Evolutionary conservation across 1,140 invertebrate genomes (phyloP), one percentile per base, ranked within the genome.

Genomic region (Trichoplusia ni): DNA sequence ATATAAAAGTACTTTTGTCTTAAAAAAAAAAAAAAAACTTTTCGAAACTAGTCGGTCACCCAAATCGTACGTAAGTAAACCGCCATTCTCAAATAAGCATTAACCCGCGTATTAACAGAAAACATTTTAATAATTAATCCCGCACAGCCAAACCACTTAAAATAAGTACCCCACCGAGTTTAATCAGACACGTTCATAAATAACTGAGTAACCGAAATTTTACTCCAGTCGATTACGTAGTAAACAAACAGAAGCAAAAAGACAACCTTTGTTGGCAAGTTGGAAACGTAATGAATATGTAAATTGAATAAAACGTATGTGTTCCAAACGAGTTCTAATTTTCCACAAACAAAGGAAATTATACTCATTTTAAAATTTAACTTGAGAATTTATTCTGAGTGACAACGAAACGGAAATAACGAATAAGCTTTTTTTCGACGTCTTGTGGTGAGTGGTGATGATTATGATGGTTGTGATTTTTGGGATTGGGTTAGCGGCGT

Each of bases 291-390:
- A 54, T 54, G 51, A 54, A 54, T 54, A 54, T 54, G 51, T 54
- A 54, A 40, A 54, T 54, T 40, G 33, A 54, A 54, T 54, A 40
- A 54, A 54, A 38, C 51, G 51, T 54, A 54, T 40, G 35, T 54
- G 13, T 54, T 40, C 40, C 51, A 38, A 38, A 38, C 35, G 35
- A 54, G 16, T 27, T 23, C 51, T 54, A 54, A 54, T 54, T 54
- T 54, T 5, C 51, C 8, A 14, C 4, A 27, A 40, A 54, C 35
- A n/a, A 54, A 25, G 21, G 6, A 0, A 44, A 11, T 44, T 49
- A 14, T n/a, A 16, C 14, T 31, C 11, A 9, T 29, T 49, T 21
- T 13, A 13, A 46, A 21, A 27, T 37, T 37, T 37, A 14, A 13
- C 11, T 31, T 31, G 29, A 31, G 33, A 37, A 1, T 37, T 37